phyloP scores from a whole-genome alignment of 2,797 vertebrate species.

The Liparis tanakae region DNA sequence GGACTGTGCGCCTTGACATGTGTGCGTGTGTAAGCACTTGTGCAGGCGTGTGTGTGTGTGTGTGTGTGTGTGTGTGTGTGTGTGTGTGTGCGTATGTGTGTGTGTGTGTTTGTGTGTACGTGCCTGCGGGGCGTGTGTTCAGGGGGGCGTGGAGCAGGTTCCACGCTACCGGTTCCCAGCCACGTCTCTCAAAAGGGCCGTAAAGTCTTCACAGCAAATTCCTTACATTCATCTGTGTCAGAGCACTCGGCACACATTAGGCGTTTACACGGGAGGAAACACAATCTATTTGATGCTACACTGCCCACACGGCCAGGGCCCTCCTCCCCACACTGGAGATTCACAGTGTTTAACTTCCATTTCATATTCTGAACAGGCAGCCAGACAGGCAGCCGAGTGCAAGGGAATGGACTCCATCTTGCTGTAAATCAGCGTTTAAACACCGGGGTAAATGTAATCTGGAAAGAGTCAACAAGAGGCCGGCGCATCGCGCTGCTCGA shows the following conservation, averaged over 20 bases:
- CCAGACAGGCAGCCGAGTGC: slow-evolving; percentile 65
- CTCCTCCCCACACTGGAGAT: slow-evolving; percentile 77
- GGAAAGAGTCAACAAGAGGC: slow-evolving; percentile 77
- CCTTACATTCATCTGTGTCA: slow-evolving; percentile 87
- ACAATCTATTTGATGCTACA: slow-evolving; percentile 88
- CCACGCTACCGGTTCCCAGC: slow-evolving; percentile 71
- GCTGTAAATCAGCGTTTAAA: slow-evolving; percentile 83
- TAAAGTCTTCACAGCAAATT: slow-evolving; percentile 86
- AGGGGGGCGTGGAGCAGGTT: slow-evolving; percentile 66
- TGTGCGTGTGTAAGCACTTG: slow-evolving; percentile 75
- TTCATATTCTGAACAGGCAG: slow-evolving; percentile 83
- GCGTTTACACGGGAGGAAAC: slow-evolving; percentile 86
- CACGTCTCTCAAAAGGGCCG: slow-evolving; percentile 82
- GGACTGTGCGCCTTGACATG: slow-evolving; percentile 65
- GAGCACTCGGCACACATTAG: slow-evolving; percentile 82
- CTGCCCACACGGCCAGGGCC: slow-evolving; percentile 83
- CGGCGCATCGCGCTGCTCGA: slow-evolving; percentile 59
- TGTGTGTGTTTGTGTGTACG: slow-evolving; percentile 4
- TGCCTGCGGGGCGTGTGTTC: slow-evolving; percentile 44
- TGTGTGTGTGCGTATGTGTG: slow-evolving; percentile 68
- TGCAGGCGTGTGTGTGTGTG: slow-evolving; percentile 28
- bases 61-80: slow-evolving; percentile 67
- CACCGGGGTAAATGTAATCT: slow-evolving; percentile 76
- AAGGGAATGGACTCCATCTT: slow-evolving; percentile 75
- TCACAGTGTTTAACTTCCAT: slow-evolving; percentile 85